These are phyloP conservation scores for Neostethus bicornis DNA, from an alignment of 2,797 vertebrate species.

Conservation along the genomic window DNA sequence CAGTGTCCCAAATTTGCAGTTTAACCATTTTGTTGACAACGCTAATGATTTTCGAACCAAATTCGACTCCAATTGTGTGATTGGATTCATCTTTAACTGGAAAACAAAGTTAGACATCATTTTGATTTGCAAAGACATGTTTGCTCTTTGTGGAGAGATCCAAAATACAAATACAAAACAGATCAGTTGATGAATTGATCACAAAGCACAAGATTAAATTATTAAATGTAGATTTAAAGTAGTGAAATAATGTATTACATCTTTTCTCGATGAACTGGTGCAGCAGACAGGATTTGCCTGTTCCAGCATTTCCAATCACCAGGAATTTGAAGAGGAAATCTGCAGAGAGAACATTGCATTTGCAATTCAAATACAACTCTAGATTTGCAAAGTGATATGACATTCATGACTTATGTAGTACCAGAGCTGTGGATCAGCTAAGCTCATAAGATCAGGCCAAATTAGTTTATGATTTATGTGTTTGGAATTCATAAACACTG, in stretches of 20 bases:
- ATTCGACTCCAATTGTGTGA: conserved; percentile 94
- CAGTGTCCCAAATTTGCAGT: conserved; percentile 95
- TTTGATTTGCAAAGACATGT: background rate
- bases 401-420: background rate
- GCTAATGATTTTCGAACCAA: conserved; percentile 92
- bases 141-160: too few relatives aligned
- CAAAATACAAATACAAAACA: too few relatives aligned
- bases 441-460: background rate
- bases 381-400: background rate
- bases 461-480: background rate
- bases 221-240: background rate
- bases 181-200: background rate
- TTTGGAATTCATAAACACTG: background rate
- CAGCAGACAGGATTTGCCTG: conserved; percentile 94
- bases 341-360: conserved; percentile 61
- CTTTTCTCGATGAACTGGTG: conserved; percentile 95
- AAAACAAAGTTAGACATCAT: conserved; percentile 12
- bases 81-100: conserved; percentile 95
- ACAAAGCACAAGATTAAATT: background rate
- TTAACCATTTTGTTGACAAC: conserved; percentile 94
- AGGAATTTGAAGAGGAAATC: conserved; percentile 97
- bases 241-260: conserved; percentile 75
- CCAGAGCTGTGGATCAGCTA: background rate
- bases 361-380: background rate
- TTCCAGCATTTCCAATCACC: conserved; percentile 93